Evolutionary conservation across 2,797 vertebrate genomes (phyloP).

Genomic region (Parauchenoglanis ngamensis): DNA sequence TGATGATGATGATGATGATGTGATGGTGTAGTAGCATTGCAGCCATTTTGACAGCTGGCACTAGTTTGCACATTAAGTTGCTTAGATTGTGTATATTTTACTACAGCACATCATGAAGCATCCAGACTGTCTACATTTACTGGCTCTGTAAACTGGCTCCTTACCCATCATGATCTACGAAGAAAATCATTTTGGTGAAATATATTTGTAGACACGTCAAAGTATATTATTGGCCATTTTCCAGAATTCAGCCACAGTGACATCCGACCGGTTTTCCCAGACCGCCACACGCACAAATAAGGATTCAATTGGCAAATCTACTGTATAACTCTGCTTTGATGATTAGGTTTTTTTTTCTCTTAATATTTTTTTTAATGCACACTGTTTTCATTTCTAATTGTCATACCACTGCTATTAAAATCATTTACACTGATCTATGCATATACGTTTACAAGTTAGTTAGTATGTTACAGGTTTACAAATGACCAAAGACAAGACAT

Average conservation of each 20-base stretch:
- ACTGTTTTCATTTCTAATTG: not conserved
- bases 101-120: not conserved
- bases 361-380: not conserved
- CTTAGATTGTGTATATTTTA: not conserved
- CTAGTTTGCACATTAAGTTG: not conserved
- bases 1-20: too few species aligned
- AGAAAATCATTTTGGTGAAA: not conserved
- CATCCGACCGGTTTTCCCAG: not conserved
- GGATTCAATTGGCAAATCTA: not conserved
- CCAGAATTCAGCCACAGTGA: too few species aligned
- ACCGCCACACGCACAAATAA: not conserved
- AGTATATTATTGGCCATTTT: not conserved
- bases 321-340: not conserved
- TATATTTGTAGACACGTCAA: not conserved
- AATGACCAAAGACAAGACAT: slow-evolving; percentile 34
- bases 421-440: slow-evolving; percentile 10
- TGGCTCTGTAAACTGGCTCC: not conserved
- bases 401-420: slow-evolving; percentile 28
- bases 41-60: not conserved
- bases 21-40: not conserved
- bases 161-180: not conserved
- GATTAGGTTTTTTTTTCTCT: not conserved
- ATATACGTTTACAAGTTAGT: not conserved
- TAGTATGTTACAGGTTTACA: slow-evolving; percentile 14
- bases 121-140: not conserved